phyloP scores from a whole-genome alignment of 2,113 vertebrate genomes.

The Opisthocomus hoazin region DNA sequence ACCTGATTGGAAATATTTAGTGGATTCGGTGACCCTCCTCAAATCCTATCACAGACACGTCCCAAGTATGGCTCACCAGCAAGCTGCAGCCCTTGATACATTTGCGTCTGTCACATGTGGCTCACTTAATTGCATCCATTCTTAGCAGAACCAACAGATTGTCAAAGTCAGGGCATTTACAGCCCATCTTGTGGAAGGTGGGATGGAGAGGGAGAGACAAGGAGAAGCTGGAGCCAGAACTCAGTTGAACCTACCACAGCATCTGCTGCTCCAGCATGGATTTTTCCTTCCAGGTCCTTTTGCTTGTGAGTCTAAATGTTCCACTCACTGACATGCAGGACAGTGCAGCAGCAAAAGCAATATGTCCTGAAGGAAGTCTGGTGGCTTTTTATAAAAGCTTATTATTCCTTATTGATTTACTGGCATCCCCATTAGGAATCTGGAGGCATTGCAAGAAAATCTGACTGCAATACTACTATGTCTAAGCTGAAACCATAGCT shows the following conservation, averaged over 20 bases:
- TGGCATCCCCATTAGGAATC: neutral
- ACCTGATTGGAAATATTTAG: neutral
- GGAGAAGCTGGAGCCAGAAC: neutral
- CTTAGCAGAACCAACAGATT: neutral
- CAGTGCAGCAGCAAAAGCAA: neutral
- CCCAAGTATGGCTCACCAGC: neutral
- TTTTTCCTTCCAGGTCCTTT: neutral
- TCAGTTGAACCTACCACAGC: neutral
- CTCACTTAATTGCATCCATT: neutral
- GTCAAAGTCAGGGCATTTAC: neutral
- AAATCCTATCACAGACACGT: neutral
- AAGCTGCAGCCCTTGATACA: neutral
- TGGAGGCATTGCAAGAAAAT: neutral
- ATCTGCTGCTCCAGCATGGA: neutral
- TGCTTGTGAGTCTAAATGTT: neutral
- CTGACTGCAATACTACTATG: neutral
- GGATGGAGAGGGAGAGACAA: neutral
- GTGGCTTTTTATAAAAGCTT: neutral
- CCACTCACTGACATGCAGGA: neutral
- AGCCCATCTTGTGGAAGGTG: fast-evolving
- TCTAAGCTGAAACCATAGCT: neutral
- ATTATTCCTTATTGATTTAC: neutral
- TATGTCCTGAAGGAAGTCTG: neutral
- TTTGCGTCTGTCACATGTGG: neutral
- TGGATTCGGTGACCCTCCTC: neutral